Conservation (phyloP, 2,797 vertebrate genomes). For the Lagocephalus sceleratus region DNA sequence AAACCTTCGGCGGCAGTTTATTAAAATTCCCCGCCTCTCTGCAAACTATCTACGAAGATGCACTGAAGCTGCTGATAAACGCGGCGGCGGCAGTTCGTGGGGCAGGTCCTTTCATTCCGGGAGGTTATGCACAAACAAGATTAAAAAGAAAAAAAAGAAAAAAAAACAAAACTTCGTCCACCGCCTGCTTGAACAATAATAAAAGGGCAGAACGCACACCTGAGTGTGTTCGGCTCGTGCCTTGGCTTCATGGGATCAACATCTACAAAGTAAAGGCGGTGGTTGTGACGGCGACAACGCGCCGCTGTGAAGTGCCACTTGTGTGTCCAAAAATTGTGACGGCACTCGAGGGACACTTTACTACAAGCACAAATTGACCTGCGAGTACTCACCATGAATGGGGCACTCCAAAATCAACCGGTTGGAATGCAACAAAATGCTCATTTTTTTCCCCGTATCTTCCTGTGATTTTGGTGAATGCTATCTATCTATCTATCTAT, state of each 20-base stretch:
- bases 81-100: background rate
- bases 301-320: background rate
- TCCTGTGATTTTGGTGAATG: no score
- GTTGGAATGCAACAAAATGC: no score
- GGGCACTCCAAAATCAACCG: no score
- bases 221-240: no score
- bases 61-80: constrained; percentile 1
- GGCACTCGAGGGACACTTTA: background rate
- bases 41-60: background rate
- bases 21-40: no score
- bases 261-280: background rate
- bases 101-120: background rate
- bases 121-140: constrained; percentile 7
- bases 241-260: constrained; percentile 4
- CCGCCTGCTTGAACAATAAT: constrained; percentile 1
- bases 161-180: background rate
- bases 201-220: background rate
- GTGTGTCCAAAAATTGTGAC: background rate
- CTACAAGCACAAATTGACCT: background rate
- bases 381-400: no score
- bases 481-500: no score
- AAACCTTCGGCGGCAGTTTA: no score
- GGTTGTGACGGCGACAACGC: background rate
- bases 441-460: no score
- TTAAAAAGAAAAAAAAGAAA: constrained; percentile 1